A percentile compares a stretch with the other conserved stretches of the same genome.
phyloP scores from a whole-genome alignment of 64 coral and sea anemone species.

The Stichodactyla helianthus region DNA sequence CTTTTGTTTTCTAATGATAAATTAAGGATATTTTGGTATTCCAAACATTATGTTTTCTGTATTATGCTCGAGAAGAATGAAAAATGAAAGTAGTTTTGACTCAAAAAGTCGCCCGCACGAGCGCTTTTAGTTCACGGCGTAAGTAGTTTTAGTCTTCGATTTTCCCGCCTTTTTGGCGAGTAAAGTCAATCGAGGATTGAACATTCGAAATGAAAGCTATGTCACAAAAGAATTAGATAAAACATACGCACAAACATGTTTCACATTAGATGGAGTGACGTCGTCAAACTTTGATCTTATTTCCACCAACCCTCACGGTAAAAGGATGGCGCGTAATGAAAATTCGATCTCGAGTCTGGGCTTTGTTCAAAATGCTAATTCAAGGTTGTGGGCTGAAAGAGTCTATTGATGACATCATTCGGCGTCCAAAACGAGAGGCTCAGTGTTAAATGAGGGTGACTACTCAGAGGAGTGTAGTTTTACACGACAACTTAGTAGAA shows the following conservation, averaged over 20 bases:
- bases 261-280: neutral
- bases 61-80: too few relatives aligned
- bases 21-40: too few relatives aligned
- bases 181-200: neutral
- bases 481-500: neutral
- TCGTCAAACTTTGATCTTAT: neutral
- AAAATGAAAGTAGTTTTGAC: too few relatives aligned
- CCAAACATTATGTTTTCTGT: too few relatives aligned
- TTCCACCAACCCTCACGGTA: neutral
- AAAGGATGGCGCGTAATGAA: neutral
- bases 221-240: neutral
- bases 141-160: neutral
- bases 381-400: neutral
- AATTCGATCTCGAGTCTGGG: neutral
- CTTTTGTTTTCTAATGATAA: too few relatives aligned
- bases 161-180: neutral
- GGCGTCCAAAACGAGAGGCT: constrained; percentile 7
- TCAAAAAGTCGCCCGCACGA: too few relatives aligned
- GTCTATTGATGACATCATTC: constrained; percentile 1
- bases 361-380: constrained; percentile 4
- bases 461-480: neutral
- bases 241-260: neutral
- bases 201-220: neutral
- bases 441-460: neutral
- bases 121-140: too few relatives aligned